Base-by-base conservation (phyloP, 2,797 vertebrate species). In the Gambelia wislizenii region DNA sequence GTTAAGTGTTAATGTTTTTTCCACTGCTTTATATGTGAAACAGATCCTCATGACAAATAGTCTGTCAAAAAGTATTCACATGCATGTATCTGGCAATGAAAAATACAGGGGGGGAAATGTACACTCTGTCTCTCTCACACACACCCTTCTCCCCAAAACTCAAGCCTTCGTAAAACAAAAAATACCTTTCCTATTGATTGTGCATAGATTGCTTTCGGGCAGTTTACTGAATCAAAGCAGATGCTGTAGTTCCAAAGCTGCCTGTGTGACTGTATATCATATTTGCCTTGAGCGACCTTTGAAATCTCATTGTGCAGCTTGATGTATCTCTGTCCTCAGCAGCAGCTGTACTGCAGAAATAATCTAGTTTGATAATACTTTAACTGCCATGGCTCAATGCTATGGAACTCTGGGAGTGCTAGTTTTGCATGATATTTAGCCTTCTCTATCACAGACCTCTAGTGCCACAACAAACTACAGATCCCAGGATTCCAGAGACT, bases 1-100 rank as follows among this genome's bases (percentile, higher is more conserved):
- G 89, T 92, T 95, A 88, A 84, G 93, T 92, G 49, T 52, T 93
- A 77, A 67, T 93, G 61, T 84, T 93, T n/a, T 95, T 54, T 25
- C 36, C 86, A 56, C 56, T 89, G 52, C 88, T 87, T 92, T 83
- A 22, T 86, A 54, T 75, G 36, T 85, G 82, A 69, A 94, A 84
- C 59, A 93, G 95, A 95, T 91, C 47, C 20, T 93, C 30, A 76
- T 92, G 86, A 94, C 91, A 59, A 95, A 91, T 91, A 89, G 91
- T 72, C 44, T 94, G 90, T 86, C 91, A 92, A 92, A 95, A 94
- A 16, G 0, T 54, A 90, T 87, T 92, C 78, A 91, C 30, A 84
- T n/a, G 33, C n/a, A 88, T 4, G 86, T 72, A 80, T 25, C 1
- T 91, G 56, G 49, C 10, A 88, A 92, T 33, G 79, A 90, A 1